Evolutionary conservation across 2,888 invertebrate genomes (phyloP).

Genomic region (Alloplasta piceator): DNA sequence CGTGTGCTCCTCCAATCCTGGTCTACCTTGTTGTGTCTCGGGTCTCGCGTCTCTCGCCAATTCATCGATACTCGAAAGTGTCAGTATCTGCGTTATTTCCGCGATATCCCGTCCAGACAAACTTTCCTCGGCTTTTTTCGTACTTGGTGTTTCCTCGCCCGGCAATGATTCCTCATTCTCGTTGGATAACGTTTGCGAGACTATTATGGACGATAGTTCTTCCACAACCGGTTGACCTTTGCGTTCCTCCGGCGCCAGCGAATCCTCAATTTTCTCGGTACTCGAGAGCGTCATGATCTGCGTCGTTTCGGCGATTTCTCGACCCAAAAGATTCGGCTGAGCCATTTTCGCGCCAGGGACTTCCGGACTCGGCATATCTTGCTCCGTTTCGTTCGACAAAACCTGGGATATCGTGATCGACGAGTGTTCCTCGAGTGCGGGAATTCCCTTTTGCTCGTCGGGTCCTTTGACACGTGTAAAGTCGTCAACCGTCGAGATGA

Average conservation of each 20-base stretch:
- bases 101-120: constrained; percentile 79
- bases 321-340: constrained; percentile 73
- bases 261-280: constrained; percentile 73
- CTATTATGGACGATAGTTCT: constrained; percentile 70
- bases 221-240: constrained; percentile 74
- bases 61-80: constrained; percentile 66
- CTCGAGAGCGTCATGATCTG: constrained; percentile 77
- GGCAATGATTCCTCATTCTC: constrained; percentile 71
- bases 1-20: constrained; percentile 69
- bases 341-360: constrained; percentile 72
- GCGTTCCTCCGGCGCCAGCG: constrained; percentile 71
- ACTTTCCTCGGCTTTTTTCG: constrained; percentile 67
- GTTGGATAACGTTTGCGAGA: constrained; percentile 72
- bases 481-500: constrained; percentile 71
- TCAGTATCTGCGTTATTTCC: constrained; percentile 73
- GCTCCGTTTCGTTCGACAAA: constrained; percentile 73
- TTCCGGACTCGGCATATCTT: constrained; percentile 64
- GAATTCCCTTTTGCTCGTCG: constrained; percentile 70
- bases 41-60: constrained; percentile 50
- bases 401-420: constrained; percentile 75
- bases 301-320: constrained; percentile 82
- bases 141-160: constrained; percentile 71
- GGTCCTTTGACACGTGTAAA: constrained; percentile 71
- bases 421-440: constrained; percentile 72
- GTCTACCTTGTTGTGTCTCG: constrained; percentile 65